Evolutionary conservation across 2,797 vertebrate species (phyloP).

Genomic region (Enteromius radiatus): DNA sequence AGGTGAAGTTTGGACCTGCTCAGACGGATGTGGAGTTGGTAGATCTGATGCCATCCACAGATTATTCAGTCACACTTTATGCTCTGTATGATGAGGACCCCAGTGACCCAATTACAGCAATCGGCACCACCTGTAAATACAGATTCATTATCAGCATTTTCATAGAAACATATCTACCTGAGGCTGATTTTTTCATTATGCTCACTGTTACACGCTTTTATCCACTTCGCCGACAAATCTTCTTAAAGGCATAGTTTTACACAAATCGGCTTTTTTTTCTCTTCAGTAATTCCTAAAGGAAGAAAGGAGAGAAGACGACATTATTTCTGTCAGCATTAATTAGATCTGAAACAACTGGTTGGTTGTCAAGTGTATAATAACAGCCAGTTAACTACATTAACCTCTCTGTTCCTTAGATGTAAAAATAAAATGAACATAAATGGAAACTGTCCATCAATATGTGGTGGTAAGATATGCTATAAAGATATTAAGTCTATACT

Average conservation of each 20-base stretch:
- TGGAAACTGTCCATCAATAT: neutral
- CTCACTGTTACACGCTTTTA: neutral
- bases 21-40: slow-evolving; percentile 81
- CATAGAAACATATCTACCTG: neutral
- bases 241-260: neutral
- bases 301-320: neutral
- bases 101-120: slow-evolving; percentile 86
- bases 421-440: neutral
- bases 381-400: neutral
- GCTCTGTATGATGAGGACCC: slow-evolving; percentile 88
- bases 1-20: slow-evolving; percentile 84
- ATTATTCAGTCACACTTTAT: slow-evolving; percentile 87
- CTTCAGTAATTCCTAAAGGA: neutral
- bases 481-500: neutral
- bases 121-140: slow-evolving; percentile 85
- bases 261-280: neutral
- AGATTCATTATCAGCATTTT: neutral
- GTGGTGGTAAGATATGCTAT: neutral
- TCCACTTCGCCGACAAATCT: neutral
- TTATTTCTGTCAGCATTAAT: neutral
- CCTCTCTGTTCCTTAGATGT: neutral
- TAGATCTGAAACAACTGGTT: neutral
- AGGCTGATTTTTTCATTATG: neutral
- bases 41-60: slow-evolving; percentile 80
- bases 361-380: neutral